Percentiles rank a stretch among this genome's conserved stretches.
phyloP scores from a whole-genome alignment of 1,140 invertebrate species.

The Steinernema khuongi region DNA sequence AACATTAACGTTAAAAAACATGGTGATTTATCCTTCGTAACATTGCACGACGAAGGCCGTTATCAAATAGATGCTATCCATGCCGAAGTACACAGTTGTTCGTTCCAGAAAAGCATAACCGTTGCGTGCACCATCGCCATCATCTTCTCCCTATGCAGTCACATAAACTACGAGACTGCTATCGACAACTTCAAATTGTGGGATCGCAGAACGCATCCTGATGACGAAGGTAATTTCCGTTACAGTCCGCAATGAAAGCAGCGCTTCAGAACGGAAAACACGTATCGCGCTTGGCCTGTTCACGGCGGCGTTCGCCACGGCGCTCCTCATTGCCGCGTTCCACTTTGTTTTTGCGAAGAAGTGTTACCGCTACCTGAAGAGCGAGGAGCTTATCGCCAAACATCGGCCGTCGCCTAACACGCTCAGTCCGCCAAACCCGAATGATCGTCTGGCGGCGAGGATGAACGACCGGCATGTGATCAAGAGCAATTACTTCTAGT shows the following conservation, averaged over 20 bases:
- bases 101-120: background rate
- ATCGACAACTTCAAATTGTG: background rate
- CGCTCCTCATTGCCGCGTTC: background rate
- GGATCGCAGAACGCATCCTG: background rate
- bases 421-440: background rate
- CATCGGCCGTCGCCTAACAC: background rate
- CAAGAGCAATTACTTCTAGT: background rate
- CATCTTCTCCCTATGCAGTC: slow-evolving; percentile 3
- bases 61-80: too few species aligned
- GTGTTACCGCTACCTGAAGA: background rate
- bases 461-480: background rate
- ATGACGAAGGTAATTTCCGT: background rate
- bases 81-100: too few species aligned
- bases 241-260: too few species aligned
- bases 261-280: background rate
- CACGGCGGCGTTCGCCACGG: background rate
- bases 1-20: too few species aligned
- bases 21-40: too few species aligned
- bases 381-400: background rate
- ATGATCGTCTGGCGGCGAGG: background rate
- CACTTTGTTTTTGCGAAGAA: background rate
- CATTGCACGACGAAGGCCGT: too few species aligned
- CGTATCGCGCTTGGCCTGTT: background rate
- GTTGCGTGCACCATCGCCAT: background rate
- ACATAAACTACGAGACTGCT: background rate